Evolutionary conservation across 2,797 vertebrate species (phyloP), one percentile per base, ranked within the genome.

Genomic region (Acrossocheilus wenchowensis): DNA sequence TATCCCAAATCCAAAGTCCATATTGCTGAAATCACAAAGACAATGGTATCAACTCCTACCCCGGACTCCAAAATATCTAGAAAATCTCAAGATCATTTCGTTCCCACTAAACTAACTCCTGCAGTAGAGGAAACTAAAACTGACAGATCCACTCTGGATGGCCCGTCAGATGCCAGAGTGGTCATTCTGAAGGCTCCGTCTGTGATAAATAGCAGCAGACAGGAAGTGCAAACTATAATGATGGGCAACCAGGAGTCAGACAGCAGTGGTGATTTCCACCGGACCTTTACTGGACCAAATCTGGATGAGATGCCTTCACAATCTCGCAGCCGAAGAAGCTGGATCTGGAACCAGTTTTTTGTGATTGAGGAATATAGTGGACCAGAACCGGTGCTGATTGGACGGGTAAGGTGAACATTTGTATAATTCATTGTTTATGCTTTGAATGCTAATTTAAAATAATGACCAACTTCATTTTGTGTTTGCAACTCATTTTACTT

Each of bases 281-380:
- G 89, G 64, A 36, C 36, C 0, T 50, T 12, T 50, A 48, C 84
- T 0, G 83, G 88, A 86, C 12, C 62, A 48, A 87, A 88, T 86
- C 89, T 79, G 71, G 78, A 62, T 2, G 81, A 15, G 48, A 90
- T 36, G n/a, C 82, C 43, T 45, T 89, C 92, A 1, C 95, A 92
- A 30, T 88, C 92, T 3, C 94, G 97, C 62, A 94, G 87, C 62
- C 94, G 96, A 54, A 95, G 97, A 92, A 98, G 97, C 93, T 98
- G 97, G 97, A 97, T 97, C 69, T 98, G 97, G 97, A 98, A 98
- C 93, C 97, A 98, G 94, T 98, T 98, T 93, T 98, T 98, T 83
- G 97, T 98, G 91, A 98, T 98, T 11, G 97, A 98, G 92, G 97
- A 98, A 92, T 98, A 98, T 89, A 91, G 95, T 39, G 97, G 97